Evolutionary conservation across 2,113 vertebrate genomes (phyloP).

Genomic region (Piaya cayana): DNA sequence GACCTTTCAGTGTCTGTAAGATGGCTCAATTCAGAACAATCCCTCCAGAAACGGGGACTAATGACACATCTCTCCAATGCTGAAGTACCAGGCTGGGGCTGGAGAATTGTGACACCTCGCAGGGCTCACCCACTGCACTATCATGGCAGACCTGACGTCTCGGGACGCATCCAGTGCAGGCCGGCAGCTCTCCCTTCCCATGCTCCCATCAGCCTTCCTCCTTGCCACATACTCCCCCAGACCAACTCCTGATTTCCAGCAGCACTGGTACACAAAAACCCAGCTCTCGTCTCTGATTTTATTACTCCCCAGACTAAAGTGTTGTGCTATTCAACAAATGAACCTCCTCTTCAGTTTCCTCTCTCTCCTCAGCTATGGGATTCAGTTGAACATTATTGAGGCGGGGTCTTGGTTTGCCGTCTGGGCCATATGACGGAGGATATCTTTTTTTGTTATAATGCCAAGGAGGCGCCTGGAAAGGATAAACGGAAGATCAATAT

Average conservation of each 20-base stretch:
- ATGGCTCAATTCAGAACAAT: slow-evolving; percentile 78
- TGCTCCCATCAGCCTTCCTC: slow-evolving; percentile 10
- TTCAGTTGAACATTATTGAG: slow-evolving; percentile 99
- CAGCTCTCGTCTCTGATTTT: slow-evolving; percentile 46
- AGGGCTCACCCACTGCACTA: slow-evolving; percentile 54
- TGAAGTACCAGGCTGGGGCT: slow-evolving; percentile 61
- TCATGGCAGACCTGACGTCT: slow-evolving; percentile 59
- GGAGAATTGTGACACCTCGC: not conserved
- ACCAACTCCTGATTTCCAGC: slow-evolving; percentile 63
- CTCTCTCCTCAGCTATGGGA: slow-evolving; percentile 79
- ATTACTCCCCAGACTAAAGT: slow-evolving; percentile 78
- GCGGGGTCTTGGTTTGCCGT: slow-evolving; percentile 98
- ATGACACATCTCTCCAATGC: slow-evolving; percentile 16
- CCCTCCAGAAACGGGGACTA: slow-evolving; percentile 73
- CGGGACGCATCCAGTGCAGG: slow-evolving; percentile 71
- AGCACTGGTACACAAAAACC: slow-evolving; percentile 59
- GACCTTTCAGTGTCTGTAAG: slow-evolving; percentile 71
- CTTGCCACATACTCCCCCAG: slow-evolving; percentile 27
- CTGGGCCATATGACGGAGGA: slow-evolving; percentile 99
- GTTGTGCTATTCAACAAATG: slow-evolving; percentile 88
- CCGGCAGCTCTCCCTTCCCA: slow-evolving; percentile 21
- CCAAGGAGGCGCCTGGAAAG: slow-evolving; percentile 96
- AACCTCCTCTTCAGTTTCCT: slow-evolving; percentile 85
- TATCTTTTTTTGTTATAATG: slow-evolving; percentile 99
- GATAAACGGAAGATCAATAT: slow-evolving; percentile 65